Evolutionary conservation across 2,888 invertebrate genomes (phyloP).

Genomic region (Auanema sp.): DNA sequence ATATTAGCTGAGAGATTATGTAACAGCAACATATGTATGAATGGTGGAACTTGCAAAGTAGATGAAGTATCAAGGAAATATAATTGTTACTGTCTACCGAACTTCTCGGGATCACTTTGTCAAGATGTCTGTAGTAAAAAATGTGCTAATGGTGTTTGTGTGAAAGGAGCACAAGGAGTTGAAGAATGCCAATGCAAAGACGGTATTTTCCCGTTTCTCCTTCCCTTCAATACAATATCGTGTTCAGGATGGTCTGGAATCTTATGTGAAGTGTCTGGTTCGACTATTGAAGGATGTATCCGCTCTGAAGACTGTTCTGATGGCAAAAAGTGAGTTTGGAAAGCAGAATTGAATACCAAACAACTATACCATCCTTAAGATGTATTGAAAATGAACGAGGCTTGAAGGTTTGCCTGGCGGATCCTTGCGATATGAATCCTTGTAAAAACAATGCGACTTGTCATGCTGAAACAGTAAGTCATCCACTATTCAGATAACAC

Average conservation of each 20-base stretch:
- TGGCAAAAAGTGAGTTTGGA: constrained; percentile 28
- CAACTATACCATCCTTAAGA: constrained; percentile 12
- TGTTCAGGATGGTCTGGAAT: constrained; percentile 39
- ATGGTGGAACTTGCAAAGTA: constrained; percentile 49
- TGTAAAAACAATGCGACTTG: constrained; percentile 57
- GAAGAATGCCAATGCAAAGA: constrained; percentile 38
- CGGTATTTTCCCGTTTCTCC: constrained; percentile 13
- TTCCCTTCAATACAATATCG: too few species aligned
- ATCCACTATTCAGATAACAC: neutral
- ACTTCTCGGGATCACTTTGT: constrained; percentile 48
- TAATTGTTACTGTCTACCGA: constrained; percentile 45
- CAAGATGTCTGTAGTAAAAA: constrained; percentile 37
- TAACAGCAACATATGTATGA: constrained; percentile 48
- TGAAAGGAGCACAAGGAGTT: constrained; percentile 30
- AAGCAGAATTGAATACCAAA: neutral
- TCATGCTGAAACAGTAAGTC: constrained; percentile 40
- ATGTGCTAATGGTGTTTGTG: constrained; percentile 39
- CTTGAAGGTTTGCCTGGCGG: constrained; percentile 19
- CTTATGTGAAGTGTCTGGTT: constrained; percentile 29
- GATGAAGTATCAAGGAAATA: constrained; percentile 45
- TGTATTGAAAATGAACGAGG: constrained; percentile 27
- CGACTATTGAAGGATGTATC: constrained; percentile 27
- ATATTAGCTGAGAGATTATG: constrained; percentile 27
- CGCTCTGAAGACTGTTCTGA: constrained; percentile 20
- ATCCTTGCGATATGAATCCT: constrained; percentile 37